These are phyloP conservation scores for Syrphus vitripennis DNA, from an alignment of 2,888 invertebrate genomes.

Conservation along the genomic window DNA sequence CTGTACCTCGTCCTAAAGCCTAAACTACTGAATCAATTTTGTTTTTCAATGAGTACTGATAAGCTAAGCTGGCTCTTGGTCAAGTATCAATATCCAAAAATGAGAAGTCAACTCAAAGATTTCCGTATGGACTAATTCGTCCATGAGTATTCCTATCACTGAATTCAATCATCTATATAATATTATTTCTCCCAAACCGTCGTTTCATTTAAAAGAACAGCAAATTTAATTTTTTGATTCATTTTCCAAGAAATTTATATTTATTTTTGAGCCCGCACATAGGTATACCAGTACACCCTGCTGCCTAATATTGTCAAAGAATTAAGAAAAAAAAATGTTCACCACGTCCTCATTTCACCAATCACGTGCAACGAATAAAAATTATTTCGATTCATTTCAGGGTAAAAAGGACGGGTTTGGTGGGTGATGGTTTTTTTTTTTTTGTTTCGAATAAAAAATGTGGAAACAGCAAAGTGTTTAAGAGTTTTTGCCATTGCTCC, in stretches of 20 bases:
- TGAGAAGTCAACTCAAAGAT: too few relatives aligned
- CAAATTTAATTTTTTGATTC: constrained; percentile 11
- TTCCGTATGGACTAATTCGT: too few relatives aligned
- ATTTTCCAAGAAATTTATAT: not conserved
- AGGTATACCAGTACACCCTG: too few relatives aligned
- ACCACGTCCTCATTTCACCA: constrained; percentile 45
- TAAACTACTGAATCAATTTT: too few relatives aligned
- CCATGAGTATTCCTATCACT: too few relatives aligned
- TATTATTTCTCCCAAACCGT: not conserved
- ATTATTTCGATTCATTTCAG: constrained; percentile 69
- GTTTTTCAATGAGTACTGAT: too few relatives aligned
- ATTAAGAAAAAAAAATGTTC: constrained; percentile 36
- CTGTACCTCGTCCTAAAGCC: too few relatives aligned
- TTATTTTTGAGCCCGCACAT: not conserved
- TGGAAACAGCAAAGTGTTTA: constrained; percentile 30
- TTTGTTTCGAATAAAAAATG: constrained; percentile 33
- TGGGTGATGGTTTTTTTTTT: not conserved
- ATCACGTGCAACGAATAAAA: constrained; percentile 72
- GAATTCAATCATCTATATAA: not conserved
- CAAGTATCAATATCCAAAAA: too few relatives aligned
- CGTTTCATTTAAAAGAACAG: constrained; percentile 8
- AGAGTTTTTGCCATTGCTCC: constrained; percentile 13
- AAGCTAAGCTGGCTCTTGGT: too few relatives aligned
- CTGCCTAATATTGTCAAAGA: constrained; percentile 11
- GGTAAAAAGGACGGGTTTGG: not conserved